Percentiles rank a stretch among this genome's conserved stretches.
Conservation (phyloP, 2,888 invertebrate genomes). For the Laothoe populi region DNA sequence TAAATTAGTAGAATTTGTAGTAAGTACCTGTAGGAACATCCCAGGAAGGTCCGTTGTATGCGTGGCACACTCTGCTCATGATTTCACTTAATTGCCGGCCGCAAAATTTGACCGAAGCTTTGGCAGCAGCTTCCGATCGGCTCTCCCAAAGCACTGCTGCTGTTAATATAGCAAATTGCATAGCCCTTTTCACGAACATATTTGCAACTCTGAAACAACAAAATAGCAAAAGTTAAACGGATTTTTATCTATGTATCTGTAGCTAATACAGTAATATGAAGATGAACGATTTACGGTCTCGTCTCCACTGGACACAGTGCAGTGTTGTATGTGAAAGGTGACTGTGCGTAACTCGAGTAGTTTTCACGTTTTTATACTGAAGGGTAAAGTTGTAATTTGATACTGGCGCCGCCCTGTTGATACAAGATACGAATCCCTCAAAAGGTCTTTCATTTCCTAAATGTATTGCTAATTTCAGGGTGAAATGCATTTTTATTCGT, state of each 20-base stretch:
- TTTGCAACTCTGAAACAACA: constrained; percentile 47
- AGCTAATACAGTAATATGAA: neutral
- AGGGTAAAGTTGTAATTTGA: constrained; percentile 75
- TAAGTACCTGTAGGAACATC: constrained; percentile 69
- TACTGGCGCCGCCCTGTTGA: constrained; percentile 65
- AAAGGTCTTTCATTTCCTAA: constrained; percentile 77
- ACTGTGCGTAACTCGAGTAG: constrained; percentile 71
- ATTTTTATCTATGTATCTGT: neutral
- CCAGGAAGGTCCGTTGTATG: constrained; percentile 77
- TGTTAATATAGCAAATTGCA: constrained; percentile 60
- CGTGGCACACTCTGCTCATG: constrained; percentile 75
- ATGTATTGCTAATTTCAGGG: constrained; percentile 56
- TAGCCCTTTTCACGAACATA: constrained; percentile 63
- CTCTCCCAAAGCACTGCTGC: constrained; percentile 60
- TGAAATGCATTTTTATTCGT: constrained; percentile 61
- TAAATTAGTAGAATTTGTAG: too few relatives aligned
- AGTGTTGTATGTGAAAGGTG: constrained; percentile 32
- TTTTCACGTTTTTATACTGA: constrained; percentile 71
- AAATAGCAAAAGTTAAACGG: neutral
- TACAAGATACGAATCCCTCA: constrained; percentile 58
- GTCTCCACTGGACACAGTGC: neutral
- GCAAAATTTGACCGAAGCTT: constrained; percentile 67
- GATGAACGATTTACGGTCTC: neutral
- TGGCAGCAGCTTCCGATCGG: constrained; percentile 58
- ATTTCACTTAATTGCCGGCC: constrained; percentile 73